These are phyloP conservation scores for Nautilus pompilius DNA, from an alignment of 1,140 invertebrate genomes.

Conservation along the genomic window DNA sequence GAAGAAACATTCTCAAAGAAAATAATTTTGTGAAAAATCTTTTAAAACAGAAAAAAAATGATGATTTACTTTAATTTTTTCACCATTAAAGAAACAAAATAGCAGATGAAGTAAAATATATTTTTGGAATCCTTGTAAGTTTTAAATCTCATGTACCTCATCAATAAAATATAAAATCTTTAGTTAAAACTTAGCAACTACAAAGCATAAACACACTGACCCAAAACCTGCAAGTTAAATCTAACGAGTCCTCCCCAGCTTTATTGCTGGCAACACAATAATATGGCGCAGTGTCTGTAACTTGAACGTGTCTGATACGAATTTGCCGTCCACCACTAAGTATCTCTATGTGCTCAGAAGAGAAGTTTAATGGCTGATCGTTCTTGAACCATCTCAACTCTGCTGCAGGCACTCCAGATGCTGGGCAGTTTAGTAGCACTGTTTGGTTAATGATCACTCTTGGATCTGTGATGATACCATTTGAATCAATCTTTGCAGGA, in stretches of 20 bases:
- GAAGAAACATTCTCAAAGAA: no score
- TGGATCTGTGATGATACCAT: slow-evolving; percentile 34
- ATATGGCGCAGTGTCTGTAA: slow-evolving; percentile 33
- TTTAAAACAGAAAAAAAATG: no score
- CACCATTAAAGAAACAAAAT: no score
- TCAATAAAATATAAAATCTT: no score
- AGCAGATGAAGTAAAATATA: no score
- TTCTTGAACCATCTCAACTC: slow-evolving; percentile 56
- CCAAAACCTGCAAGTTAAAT: slow-evolving; percentile 52
- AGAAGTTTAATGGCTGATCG: slow-evolving; percentile 20
- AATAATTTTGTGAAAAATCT: no score
- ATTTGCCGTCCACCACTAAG: slow-evolving; percentile 40
- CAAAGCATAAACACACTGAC: slow-evolving; percentile 33
- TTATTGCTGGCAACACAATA: slow-evolving; percentile 50
- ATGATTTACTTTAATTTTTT: no score
- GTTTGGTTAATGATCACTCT: slow-evolving; percentile 52
- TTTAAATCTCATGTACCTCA: no score
- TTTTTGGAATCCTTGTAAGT: no score
- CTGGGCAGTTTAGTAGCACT: slow-evolving; percentile 55
- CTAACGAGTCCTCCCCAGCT: no score
- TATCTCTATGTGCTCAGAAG: slow-evolving; percentile 23
- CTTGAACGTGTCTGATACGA: slow-evolving; percentile 28
- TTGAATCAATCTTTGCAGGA: slow-evolving; percentile 36
- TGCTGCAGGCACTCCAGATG: slow-evolving; percentile 56
- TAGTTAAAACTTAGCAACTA: no score